These are phyloP conservation scores for Dicrostonyx torquatus DNA, from an alignment of 2,797 vertebrate species.

Conservation along the genomic window DNA sequence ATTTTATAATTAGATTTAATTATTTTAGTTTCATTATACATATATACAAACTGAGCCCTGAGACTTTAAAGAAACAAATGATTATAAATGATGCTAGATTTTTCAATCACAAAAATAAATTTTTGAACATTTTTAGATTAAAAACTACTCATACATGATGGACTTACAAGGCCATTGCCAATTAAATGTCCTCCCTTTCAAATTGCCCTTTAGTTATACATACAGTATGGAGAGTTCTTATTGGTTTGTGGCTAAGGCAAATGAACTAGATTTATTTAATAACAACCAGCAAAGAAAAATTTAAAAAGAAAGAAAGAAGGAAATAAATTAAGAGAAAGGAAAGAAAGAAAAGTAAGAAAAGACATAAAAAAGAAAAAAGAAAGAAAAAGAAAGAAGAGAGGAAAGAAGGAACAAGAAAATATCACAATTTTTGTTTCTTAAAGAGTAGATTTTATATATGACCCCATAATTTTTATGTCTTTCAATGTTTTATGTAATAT, in stretches of 20 bases:
- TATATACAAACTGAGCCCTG: neutral
- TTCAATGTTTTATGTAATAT: conserved; percentile 48
- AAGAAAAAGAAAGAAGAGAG: no score
- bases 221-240: neutral
- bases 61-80: neutral
- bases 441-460: neutral
- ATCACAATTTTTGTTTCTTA: neutral
- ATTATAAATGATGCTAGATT: neutral
- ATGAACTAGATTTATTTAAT: neutral
- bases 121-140: neutral
- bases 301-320: neutral
- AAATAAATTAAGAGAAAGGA: no score
- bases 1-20: neutral
- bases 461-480: rapidly evolving
- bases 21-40: conserved; percentile 7
- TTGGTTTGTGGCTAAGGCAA: neutral
- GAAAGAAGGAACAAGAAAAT: neutral
- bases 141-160: neutral
- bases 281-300: neutral
- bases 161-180: neutral
- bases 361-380: no score
- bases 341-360: no score
- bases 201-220: neutral
- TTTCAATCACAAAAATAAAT: conserved; percentile 17
- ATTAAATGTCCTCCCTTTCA: neutral